Evolutionary conservation across 2,797 vertebrate species (phyloP).

Genomic region (Pithecia hirsuta): DNA sequence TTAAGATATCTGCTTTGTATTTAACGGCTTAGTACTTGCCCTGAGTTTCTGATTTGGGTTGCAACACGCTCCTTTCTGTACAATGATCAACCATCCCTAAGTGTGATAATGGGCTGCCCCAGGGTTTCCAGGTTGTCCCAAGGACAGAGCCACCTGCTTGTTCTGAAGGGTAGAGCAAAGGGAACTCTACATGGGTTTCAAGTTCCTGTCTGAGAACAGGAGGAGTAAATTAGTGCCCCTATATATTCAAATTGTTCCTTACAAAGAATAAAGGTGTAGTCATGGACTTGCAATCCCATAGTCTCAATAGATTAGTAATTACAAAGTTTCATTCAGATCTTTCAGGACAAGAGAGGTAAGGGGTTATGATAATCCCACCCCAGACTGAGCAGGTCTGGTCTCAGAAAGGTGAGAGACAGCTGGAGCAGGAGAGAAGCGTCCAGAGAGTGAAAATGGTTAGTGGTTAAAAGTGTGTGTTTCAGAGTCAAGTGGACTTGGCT

Average conservation of each 20-base stretch:
- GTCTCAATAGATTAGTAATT: background rate
- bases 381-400: background rate
- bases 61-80: background rate
- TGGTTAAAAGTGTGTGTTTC: background rate
- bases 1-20: slow-evolving; percentile 4
- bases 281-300: background rate
- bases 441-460: background rate
- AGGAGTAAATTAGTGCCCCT: background rate
- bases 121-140: background rate
- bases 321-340: background rate
- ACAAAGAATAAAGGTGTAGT: background rate
- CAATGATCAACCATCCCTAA: background rate
- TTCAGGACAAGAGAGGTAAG: background rate
- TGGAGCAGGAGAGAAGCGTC: background rate
- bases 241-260: background rate
- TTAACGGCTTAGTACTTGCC: background rate
- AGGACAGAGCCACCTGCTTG: background rate
- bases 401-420: background rate
- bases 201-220: background rate
- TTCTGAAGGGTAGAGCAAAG: background rate
- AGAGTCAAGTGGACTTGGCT: background rate
- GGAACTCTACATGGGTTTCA: too few relatives aligned
- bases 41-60: slow-evolving; percentile 52
- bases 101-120: background rate
- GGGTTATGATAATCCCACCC: background rate